These are phyloP conservation scores for Aphelinus atriplicis DNA, from an alignment of 1,140 invertebrate genomes.

Conservation along the genomic window DNA sequence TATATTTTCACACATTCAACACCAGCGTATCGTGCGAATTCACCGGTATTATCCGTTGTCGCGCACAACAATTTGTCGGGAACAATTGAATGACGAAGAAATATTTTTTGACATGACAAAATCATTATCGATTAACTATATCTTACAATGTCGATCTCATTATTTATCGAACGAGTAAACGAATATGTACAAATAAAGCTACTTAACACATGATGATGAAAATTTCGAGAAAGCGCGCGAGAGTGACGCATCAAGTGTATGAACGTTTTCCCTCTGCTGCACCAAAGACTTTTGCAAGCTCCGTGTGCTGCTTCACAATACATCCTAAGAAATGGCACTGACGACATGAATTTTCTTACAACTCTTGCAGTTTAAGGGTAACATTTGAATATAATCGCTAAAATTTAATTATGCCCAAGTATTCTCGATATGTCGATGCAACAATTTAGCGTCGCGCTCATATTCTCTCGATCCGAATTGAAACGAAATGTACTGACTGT, in stretches of 20 bases:
- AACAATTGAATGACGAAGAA: neutral
- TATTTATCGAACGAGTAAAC: neutral
- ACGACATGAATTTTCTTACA: slow-evolving; percentile 9
- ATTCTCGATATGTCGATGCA: slow-evolving; percentile 11
- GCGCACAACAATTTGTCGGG: no score
- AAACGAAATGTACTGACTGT: slow-evolving; percentile 4
- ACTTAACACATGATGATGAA: no score
- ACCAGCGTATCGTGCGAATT: no score
- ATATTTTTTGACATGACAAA: slow-evolving; percentile 21
- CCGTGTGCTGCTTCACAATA: no score
- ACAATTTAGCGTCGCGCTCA: slow-evolving; percentile 11
- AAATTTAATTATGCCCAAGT: neutral
- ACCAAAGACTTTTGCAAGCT: no score
- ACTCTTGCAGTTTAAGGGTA: slow-evolving; percentile 26
- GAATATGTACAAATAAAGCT: slow-evolving; percentile 12
- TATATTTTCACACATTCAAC: no score
- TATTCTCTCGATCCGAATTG: slow-evolving; percentile 5
- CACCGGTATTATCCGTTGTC: no score
- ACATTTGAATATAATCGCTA: slow-evolving; percentile 13
- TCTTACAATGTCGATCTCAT: neutral
- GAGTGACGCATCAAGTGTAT: no score
- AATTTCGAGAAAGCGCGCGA: no score
- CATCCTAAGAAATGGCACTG: slow-evolving; percentile 36
- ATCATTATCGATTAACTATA: slow-evolving; percentile 12
- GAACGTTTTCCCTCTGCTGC: no score